Conservation (phyloP, 1,140 invertebrate genomes). For the Stenopsyche tienmushanensis region DNA sequence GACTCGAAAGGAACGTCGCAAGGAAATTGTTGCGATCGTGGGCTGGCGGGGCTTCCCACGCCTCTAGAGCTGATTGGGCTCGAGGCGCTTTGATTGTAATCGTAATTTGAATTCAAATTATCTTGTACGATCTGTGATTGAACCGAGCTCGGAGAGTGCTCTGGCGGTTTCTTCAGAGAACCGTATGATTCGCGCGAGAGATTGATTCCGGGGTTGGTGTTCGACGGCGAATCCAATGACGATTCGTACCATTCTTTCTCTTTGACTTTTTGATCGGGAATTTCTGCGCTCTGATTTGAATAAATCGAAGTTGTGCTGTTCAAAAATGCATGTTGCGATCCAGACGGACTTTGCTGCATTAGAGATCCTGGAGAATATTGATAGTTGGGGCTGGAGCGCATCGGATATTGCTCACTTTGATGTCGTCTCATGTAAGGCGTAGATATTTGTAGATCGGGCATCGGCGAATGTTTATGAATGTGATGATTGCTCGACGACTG, state of each 20-base stretch:
- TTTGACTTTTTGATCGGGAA: slow-evolving; percentile 47
- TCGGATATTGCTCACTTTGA: slow-evolving; percentile 6
- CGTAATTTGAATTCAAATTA: slow-evolving; percentile 6
- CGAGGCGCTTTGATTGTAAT: not conserved
- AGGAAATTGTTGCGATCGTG: slow-evolving; percentile 47
- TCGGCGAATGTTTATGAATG: not conserved
- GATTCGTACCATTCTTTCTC: slow-evolving; percentile 78
- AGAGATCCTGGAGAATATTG: not conserved
- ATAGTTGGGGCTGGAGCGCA: not conserved
- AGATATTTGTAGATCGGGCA: not conserved
- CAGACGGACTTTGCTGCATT: not conserved
- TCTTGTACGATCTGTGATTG: not conserved
- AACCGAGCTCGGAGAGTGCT: slow-evolving; percentile 50
- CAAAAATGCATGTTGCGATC: not conserved
- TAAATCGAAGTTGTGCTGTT: not conserved
- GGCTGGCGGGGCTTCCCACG: slow-evolving; percentile 40
- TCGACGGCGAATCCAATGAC: slow-evolving; percentile 63
- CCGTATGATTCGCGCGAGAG: slow-evolving; percentile 44
- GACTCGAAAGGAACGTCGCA: slow-evolving; percentile 66
- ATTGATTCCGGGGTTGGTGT: slow-evolving; percentile 26
- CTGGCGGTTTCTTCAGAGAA: slow-evolving; percentile 48
- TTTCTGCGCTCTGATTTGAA: not conserved
- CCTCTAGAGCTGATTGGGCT: not conserved
- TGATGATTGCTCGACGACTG: not conserved
- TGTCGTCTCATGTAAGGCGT: not conserved